Evolutionary conservation across 2,888 invertebrate species (phyloP).

Genomic region (Mythimna impura): DNA sequence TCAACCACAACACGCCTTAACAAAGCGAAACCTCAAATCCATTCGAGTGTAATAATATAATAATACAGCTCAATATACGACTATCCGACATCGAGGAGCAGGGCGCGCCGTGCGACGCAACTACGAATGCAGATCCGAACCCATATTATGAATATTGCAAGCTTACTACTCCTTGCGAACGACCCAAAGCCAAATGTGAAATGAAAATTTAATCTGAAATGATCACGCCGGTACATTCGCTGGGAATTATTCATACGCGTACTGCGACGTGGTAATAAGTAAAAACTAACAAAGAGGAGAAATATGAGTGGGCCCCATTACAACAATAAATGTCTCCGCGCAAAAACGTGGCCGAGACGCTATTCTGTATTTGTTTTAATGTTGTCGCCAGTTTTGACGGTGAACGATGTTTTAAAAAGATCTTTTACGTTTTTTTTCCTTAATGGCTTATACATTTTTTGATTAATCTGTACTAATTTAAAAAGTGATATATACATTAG

Average conservation of each 20-base stretch:
- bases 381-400: conserved; percentile 6
- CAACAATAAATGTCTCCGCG: conserved; percentile 81
- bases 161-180: conserved; percentile 65
- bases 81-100: conserved; percentile 15
- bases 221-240: conserved; percentile 73
- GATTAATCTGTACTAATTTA: not conserved
- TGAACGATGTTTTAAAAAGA: not conserved
- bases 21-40: conserved; percentile 39
- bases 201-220: conserved; percentile 83
- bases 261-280: conserved; percentile 74
- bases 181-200: conserved; percentile 75
- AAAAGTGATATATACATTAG: not conserved
- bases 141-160: conserved; percentile 80
- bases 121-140: conserved; percentile 68
- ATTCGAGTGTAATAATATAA: conserved; percentile 39
- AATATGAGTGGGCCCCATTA: conserved; percentile 82
- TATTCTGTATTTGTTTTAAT: conserved; percentile 49
- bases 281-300: conserved; percentile 82
- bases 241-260: conserved; percentile 81
- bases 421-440: not conserved
- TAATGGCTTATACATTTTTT: not conserved
- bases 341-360: conserved; percentile 67
- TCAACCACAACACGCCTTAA: conserved; percentile 3
- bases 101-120: conserved; percentile 27
- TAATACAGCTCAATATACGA: conserved; percentile 53